A percentile compares a stretch with the other conserved stretches of the same genome.
Conservation (phyloP, 2,113 vertebrate species). For the Anas platyrhynchos region DNA sequence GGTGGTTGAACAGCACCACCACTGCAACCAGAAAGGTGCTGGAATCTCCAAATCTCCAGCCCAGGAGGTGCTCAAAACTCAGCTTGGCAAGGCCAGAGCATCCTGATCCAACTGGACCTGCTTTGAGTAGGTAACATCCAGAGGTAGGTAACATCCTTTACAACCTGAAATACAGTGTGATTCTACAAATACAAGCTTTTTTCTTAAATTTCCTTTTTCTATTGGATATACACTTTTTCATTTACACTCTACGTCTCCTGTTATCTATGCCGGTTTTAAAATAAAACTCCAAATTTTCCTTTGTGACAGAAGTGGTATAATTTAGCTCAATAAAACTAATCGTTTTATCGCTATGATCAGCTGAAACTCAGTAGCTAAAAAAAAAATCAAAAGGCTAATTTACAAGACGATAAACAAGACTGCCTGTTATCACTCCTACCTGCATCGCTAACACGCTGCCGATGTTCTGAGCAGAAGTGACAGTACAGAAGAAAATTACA, state of each 20-base stretch:
- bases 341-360: background rate
- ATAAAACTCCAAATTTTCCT: background rate
- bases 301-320: background rate
- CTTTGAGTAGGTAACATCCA: background rate
- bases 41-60: background rate
- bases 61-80: background rate
- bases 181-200: background rate
- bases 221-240: background rate
- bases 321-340: rapidly evolving
- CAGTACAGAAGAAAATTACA: background rate
- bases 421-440: background rate
- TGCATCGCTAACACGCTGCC: background rate
- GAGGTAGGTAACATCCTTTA: background rate
- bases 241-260: background rate
- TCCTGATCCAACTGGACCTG: background rate
- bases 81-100: background rate
- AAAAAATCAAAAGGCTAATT: background rate
- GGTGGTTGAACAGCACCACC: background rate
- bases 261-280: background rate
- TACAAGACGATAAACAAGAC: background rate
- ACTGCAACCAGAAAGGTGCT: background rate
- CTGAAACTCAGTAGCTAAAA: background rate
- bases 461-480: background rate
- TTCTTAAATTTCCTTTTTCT: background rate
- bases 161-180: background rate